Conservation (phyloP, 2,113 vertebrate species). For the Syngnathus floridae region DNA sequence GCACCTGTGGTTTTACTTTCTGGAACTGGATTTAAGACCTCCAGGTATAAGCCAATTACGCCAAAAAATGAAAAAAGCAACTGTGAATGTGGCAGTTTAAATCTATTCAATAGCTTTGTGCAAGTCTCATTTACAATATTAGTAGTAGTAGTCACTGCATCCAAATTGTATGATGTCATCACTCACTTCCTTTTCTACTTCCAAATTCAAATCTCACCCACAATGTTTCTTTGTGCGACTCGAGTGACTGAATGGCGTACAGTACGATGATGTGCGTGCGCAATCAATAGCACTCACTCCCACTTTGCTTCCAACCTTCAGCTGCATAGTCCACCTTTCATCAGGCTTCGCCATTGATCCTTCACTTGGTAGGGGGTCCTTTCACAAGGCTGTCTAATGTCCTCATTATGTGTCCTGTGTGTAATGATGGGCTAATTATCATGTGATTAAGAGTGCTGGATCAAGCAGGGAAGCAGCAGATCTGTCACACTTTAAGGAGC, state of each 20-base stretch:
- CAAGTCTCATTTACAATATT: too few relatives aligned
- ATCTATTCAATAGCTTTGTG: too few relatives aligned
- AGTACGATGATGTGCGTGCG: slow-evolving; percentile 38
- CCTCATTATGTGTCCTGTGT: slow-evolving; percentile 67
- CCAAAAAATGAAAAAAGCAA: too few relatives aligned
- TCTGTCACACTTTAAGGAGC: slow-evolving; percentile 67
- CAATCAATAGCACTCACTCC: slow-evolving; percentile 47
- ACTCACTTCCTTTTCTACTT: background rate
- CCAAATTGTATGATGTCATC: background rate
- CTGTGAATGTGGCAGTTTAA: too few relatives aligned
- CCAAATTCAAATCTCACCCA: background rate
- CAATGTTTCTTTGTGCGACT: background rate
- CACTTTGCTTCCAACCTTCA: slow-evolving; percentile 44
- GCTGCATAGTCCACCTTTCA: slow-evolving; percentile 63
- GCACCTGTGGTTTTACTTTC: too few relatives aligned
- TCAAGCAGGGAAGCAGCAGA: slow-evolving; percentile 60
- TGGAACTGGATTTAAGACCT: too few relatives aligned
- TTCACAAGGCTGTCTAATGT: slow-evolving; percentile 66
- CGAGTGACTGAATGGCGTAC: slow-evolving; percentile 24
- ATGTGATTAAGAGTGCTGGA: slow-evolving; percentile 66
- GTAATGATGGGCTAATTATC: slow-evolving; percentile 68
- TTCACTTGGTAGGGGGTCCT: slow-evolving; percentile 49
- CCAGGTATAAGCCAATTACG: too few relatives aligned
- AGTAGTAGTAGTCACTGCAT: background rate
- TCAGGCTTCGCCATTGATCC: slow-evolving; percentile 65